phyloP scores from a whole-genome alignment of 2,797 vertebrate species.

The Pristis pectinata region DNA sequence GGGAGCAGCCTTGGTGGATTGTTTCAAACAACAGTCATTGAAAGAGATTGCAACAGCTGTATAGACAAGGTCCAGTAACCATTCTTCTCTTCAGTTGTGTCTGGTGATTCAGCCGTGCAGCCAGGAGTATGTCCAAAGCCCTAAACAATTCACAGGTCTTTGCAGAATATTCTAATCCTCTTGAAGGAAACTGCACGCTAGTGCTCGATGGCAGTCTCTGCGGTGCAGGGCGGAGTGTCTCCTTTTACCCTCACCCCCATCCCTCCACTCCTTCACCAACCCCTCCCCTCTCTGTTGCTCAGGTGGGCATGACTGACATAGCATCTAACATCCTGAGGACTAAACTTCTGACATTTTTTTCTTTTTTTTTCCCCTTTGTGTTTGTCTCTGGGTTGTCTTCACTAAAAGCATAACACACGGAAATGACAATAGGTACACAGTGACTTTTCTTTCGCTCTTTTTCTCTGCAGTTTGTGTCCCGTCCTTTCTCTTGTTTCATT shows the following conservation, averaged over 20 bases:
- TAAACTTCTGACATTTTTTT: conserved; percentile 41
- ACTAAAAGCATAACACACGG: conserved; percentile 78
- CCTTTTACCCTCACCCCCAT: background rate
- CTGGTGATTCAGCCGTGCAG: background rate
- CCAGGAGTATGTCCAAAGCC: background rate
- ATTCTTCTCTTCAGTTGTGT: background rate
- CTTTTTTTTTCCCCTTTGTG: conserved; percentile 59
- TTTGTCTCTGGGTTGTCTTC: conserved; percentile 58
- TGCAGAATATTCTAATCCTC: conserved; percentile 31
- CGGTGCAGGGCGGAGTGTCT: background rate
- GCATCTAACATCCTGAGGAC: conserved; percentile 28
- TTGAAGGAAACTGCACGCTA: conserved; percentile 2
- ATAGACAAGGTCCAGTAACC: background rate
- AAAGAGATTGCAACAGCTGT: background rate
- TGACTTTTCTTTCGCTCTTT: conserved; percentile 47
- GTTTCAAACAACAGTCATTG: background rate
- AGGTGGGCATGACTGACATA: conserved; percentile 13
- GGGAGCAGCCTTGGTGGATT: background rate
- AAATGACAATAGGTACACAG: conserved; percentile 83
- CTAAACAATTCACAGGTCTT: conserved; percentile 24
- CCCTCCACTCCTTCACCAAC: conserved; percentile 8
- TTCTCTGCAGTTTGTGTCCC: conserved; percentile 1
- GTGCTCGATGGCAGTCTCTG: background rate
- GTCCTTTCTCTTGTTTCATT: conserved; percentile 16
- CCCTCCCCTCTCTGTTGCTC: background rate